Conservation (phyloP, 2,113 vertebrate species). For the Podocnemis expansa region DNA sequence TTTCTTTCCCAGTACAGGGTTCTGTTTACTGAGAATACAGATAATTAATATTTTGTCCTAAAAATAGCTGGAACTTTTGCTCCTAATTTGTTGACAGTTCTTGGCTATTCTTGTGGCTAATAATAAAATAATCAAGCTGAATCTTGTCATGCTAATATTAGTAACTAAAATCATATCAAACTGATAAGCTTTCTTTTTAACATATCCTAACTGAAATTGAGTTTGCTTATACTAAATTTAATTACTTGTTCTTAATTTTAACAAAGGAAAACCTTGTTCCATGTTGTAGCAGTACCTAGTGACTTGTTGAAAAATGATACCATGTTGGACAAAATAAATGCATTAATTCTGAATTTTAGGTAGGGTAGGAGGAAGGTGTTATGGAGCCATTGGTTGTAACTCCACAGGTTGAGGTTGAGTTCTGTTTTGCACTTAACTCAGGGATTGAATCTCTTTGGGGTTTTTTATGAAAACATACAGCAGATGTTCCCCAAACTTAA, state of each 20-base stretch:
- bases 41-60: not conserved
- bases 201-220: not conserved
- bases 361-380: not conserved
- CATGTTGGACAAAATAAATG: not conserved
- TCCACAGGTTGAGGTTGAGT: not conserved
- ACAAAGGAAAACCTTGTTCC: not conserved
- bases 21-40: not conserved
- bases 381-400: not conserved
- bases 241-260: not conserved
- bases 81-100: not conserved
- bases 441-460: not conserved
- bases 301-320: not conserved
- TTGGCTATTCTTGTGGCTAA: not conserved
- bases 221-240: not conserved
- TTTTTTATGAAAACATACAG: not conserved
- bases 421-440: not conserved
- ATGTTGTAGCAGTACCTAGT: not conserved
- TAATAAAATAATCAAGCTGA: not conserved
- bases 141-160: not conserved
- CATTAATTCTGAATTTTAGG: not conserved
- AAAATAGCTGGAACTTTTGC: not conserved
- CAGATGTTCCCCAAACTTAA: not conserved
- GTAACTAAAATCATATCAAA: not conserved
- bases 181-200: not conserved
- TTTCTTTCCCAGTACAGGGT: not conserved